Base-by-base conservation (phyloP, 2,888 invertebrate species). In the Polydesmus complanatus region DNA sequence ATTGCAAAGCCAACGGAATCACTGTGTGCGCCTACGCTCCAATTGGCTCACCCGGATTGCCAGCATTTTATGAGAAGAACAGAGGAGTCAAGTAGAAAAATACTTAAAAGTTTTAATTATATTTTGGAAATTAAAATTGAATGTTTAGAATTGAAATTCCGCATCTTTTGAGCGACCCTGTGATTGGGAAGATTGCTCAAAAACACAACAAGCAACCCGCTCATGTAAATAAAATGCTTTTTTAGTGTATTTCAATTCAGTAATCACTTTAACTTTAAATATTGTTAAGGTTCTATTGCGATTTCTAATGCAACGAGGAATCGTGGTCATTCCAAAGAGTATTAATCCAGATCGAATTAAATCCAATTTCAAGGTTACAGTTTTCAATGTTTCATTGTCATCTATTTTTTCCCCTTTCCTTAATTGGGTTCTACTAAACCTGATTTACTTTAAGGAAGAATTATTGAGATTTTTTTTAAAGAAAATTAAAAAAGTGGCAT, bases 1-100 rank as follows among this genome's bases (percentile, higher is more conserved):
- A 69, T 60, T 72, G 71, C 65, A 66, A 70, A 57, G 64, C 70
- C 61, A 64, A 69, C 53, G 68, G 68, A 19, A 70, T 74, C 22
- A 61, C 68, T 2, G 54, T 74, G 8, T 72, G 71, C 37, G 72
- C 73, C 0, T 74, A 73, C 62, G 69, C 70, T 8, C 70, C 73
- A 19, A 66, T 74, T 18, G 74, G 72, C 58, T 70, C 72, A 21
- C 72, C 74, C 11, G 71, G 70, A 66, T 55, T 37, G 37, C 22
- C 27, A 23, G 53, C 27, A 22, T 70, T 65, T 63, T 64, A 60
- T 22, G 64, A 67, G 50, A 65, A 67, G 22, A 3, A 23, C 52
- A 3, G 3, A n/a, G 52, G 47, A 37, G 5, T 5, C 37, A 37
- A 37, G 37, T 37, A 37, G 14, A 14, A 37, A 37, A 8, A 5